A percentile compares a stretch with the other conserved stretches of the same genome.
Conservation (phyloP, 2,888 invertebrate species). For the Phytoseiulus persimilis region DNA sequence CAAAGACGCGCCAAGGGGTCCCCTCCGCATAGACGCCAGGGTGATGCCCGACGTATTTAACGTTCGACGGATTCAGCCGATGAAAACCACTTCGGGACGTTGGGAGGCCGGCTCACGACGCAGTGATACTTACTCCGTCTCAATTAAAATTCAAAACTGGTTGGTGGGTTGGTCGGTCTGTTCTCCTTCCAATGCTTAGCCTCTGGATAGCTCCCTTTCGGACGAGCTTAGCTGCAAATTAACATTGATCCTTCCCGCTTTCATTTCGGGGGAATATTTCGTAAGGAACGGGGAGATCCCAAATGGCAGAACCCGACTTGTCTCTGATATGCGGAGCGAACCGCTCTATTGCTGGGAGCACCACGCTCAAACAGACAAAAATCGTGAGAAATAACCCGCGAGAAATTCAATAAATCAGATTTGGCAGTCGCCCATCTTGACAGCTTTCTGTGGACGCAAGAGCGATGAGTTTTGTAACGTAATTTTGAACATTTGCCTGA, state of each 20-base stretch:
- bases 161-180: no score
- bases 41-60: neutral
- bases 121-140: neutral
- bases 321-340: no score
- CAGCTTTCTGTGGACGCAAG: neutral
- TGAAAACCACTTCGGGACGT: neutral
- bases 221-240: no score
- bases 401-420: neutral
- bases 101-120: neutral
- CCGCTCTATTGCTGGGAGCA: no score
- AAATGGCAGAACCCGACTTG: no score
- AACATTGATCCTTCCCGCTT: no score
- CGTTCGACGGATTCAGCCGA: neutral
- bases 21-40: neutral
- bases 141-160: neutral
- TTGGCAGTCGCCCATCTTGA: neutral
- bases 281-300: no score
- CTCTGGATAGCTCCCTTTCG: no score
- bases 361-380: no score
- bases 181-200: no score
- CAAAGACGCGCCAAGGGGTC: neutral
- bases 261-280: no score
- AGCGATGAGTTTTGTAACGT: conserved; percentile 5
- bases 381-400: no score
- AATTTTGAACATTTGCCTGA: neutral